Evolutionary conservation across 2,888 invertebrate genomes (phyloP), one percentile per base, ranked within the genome.

Genomic region (Agonopterix arenella): DNA sequence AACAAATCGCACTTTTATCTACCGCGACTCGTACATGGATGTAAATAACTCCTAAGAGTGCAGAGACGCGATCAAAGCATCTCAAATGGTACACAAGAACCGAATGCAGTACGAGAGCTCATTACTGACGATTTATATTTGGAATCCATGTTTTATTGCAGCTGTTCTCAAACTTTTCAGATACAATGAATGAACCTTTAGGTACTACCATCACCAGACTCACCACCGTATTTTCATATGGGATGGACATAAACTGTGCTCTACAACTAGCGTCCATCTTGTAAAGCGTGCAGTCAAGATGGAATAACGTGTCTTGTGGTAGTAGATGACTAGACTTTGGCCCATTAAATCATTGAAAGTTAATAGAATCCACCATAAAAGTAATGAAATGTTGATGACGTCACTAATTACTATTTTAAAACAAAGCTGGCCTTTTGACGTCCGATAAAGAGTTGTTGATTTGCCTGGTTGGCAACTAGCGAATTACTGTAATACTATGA

Each of bases 81-180:
- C 40, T 40, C 40, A 40, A 40, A n/a, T 9, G 40, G n/a, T n/a
- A 40, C 3, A n/a, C 40, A n/a, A 28, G 28, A 28, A 28, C 28
- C 28, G 28, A 28, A 28, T 40, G 40, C 40, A 40, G n/a, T 40
- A 40, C 40, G 51, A 40, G 37, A 44, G 48, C 44, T 50, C 52
- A 52, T 52, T 52, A 50, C 45, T 10, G 37, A 9, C 45, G 47
- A 52, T 52, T 52, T 52, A 52, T 52, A 49, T 49, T 41, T 49
- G 47, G 49, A 46, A 45, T 47, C 45, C 49, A 11, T 43, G 49
- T 13, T 45, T 47, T 40, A 52, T 45, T n/a, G 42, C 42, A 45
- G 42, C 18, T 47, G 38, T 45, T 41, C 49, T 45, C 49, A 52
- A 52, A 50, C 45, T 52, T 11, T 43, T 43, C 4, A 43, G 11